These are phyloP conservation scores for Odontomyia ornata DNA, from an alignment of 2,888 invertebrate genomes.

Conservation along the genomic window DNA sequence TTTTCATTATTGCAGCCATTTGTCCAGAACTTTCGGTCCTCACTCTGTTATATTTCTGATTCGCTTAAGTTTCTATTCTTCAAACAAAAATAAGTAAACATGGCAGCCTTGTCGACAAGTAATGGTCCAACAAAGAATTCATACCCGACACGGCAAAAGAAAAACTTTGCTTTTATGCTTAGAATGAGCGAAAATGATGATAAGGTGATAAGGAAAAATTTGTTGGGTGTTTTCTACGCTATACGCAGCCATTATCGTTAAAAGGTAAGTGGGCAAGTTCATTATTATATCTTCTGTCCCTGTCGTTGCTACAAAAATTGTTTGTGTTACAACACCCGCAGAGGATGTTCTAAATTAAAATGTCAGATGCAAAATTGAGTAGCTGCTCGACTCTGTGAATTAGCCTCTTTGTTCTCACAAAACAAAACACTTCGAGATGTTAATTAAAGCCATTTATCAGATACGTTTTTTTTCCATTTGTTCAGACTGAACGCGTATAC, in stretches of 20 bases:
- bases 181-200: constrained; percentile 8
- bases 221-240: constrained; percentile 1
- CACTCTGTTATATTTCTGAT: too few species aligned
- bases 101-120: too few species aligned
- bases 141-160: neutral
- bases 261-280: constrained; percentile 30
- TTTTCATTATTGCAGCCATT: too few species aligned
- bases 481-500: too few species aligned
- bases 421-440: neutral
- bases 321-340: neutral
- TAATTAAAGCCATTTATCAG: constrained; percentile 33
- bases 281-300: constrained; percentile 6
- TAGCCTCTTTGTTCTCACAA: neutral
- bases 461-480: neutral
- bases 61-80: too few species aligned
- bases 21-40: too few species aligned
- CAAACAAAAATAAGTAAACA: too few species aligned
- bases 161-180: neutral
- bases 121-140: too few species aligned
- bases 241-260: constrained; percentile 17
- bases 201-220: constrained; percentile 34
- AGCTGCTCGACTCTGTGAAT: neutral
- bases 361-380: constrained; percentile 30
- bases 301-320: neutral
- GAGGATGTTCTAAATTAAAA: constrained; percentile 28